Evolutionary conservation across 1,140 invertebrate genomes (phyloP).

Genomic region (Drosophila sp.): DNA sequence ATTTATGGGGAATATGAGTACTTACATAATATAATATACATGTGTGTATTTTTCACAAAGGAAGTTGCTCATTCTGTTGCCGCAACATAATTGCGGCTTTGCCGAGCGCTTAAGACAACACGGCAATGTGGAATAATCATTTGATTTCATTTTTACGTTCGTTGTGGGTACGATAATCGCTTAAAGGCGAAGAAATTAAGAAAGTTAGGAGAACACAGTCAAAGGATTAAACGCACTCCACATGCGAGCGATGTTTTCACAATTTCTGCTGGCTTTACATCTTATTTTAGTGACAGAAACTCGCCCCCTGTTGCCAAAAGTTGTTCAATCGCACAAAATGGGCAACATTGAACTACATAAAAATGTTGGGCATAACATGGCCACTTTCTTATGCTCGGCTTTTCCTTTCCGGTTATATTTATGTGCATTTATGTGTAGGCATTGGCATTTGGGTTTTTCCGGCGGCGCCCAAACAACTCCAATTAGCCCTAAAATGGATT

Average conservation of each 20-base stretch:
- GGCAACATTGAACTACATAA: constrained; percentile 57
- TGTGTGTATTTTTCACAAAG: background rate
- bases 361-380: constrained; percentile 16
- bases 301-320: background rate
- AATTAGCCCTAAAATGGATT: constrained; percentile 80
- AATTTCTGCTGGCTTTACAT: background rate
- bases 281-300: background rate
- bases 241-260: background rate
- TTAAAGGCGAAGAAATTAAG: constrained; percentile 38
- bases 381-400: constrained; percentile 6
- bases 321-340: constrained; percentile 46
- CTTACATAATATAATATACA: background rate
- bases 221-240: constrained; percentile 8
- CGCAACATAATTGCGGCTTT: constrained; percentile 60
- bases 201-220: background rate
- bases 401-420: constrained; percentile 24
- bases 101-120: constrained; percentile 5
- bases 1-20: no score
- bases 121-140: constrained; percentile 3
- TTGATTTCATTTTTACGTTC: constrained; percentile 27
- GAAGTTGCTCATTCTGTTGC: constrained; percentile 5
- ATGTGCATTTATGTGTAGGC: constrained; percentile 27
- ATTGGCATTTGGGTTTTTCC: constrained; percentile 54
- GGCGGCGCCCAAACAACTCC: constrained; percentile 58
- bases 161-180: constrained; percentile 53